These are phyloP conservation scores for Brachypodius melanocephalos DNA, from an alignment of 2,113 vertebrate genomes.

Conservation along the genomic window DNA sequence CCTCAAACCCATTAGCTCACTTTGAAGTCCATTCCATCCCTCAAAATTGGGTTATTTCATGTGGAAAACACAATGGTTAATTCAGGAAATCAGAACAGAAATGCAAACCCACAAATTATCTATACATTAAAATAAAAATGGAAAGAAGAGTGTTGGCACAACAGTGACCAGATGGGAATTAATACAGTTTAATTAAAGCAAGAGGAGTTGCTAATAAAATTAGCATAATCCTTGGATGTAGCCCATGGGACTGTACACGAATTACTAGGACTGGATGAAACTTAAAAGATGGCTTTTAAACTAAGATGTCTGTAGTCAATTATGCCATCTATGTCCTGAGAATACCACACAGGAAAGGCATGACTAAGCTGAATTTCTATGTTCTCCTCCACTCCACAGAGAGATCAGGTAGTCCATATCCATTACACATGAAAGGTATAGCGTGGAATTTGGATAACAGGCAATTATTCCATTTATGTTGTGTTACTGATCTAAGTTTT, in stretches of 20 bases:
- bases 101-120: background rate
- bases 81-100: background rate
- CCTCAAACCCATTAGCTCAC: background rate
- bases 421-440: background rate
- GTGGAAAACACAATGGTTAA: background rate
- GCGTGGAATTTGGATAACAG: background rate
- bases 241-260: slow-evolving; percentile 31
- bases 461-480: background rate
- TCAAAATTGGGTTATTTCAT: background rate
- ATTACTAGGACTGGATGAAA: slow-evolving; percentile 50
- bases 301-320: slow-evolving; percentile 39
- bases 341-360: background rate
- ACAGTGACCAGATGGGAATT: slow-evolving; percentile 65
- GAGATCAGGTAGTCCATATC: rapidly evolving
- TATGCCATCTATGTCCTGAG: slow-evolving; percentile 13
- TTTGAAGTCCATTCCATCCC: background rate
- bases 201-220: slow-evolving; percentile 59
- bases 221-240: slow-evolving; percentile 46
- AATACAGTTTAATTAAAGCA: slow-evolving; percentile 51
- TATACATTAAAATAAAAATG: background rate
- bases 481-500: background rate
- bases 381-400: background rate
- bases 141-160: slow-evolving; percentile 24
- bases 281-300: slow-evolving; percentile 33
- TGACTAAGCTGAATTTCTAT: background rate